Evolutionary conservation across 2,113 vertebrate species (phyloP).

Genomic region (Odobenus rosmarus): DNA sequence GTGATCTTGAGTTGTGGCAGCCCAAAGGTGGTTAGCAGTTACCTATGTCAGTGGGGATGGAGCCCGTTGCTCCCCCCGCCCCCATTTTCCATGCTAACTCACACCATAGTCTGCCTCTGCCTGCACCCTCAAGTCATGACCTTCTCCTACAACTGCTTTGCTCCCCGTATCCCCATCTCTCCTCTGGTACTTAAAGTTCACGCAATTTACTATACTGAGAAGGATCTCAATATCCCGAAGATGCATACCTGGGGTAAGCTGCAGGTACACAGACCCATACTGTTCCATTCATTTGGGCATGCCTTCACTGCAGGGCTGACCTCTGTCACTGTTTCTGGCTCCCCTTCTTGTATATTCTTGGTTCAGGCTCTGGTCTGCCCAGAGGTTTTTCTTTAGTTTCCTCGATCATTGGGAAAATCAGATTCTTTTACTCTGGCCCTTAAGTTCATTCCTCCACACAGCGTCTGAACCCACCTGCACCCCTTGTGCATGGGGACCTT

Average conservation of each 20-base stretch:
- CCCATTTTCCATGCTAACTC: not conserved
- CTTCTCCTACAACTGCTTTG: not conserved
- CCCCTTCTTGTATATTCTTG: not conserved
- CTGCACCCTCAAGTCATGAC: not conserved
- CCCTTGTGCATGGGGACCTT: not conserved
- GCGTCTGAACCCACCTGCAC: not conserved
- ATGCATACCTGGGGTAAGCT: not conserved
- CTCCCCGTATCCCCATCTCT: not conserved
- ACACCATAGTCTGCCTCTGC: not conserved
- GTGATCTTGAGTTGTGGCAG: not conserved
- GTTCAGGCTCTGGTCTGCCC: not conserved
- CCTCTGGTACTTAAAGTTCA: not conserved
- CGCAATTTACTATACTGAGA: not conserved
- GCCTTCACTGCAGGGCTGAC: not conserved
- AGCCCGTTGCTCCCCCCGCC: not conserved
- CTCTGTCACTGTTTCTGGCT: not conserved
- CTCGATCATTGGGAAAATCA: not conserved
- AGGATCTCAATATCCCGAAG: not conserved
- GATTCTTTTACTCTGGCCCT: not conserved
- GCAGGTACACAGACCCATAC: accelerated
- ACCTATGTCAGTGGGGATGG: too few relatives aligned
- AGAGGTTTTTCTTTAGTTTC: not conserved
- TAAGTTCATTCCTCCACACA: not conserved
- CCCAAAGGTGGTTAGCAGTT: not conserved
- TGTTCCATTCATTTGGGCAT: not conserved